A percentile compares a stretch with the other conserved stretches of the same genome.
Conservation (phyloP, 2,797 vertebrate species). For the Calcarius lapponicus region DNA sequence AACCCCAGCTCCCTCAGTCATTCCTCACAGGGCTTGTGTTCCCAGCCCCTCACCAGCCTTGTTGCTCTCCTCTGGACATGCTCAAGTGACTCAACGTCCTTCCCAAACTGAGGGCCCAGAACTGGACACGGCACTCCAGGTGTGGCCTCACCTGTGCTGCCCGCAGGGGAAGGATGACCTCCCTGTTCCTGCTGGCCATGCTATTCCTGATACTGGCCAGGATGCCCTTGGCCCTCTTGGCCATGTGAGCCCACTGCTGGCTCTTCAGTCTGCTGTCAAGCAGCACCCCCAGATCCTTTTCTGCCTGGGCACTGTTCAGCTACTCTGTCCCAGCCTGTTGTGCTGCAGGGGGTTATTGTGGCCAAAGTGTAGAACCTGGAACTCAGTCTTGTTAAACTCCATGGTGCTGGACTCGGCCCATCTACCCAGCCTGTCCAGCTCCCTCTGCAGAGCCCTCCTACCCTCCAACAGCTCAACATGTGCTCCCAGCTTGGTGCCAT, state of each 20-base stretch:
- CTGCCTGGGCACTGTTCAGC: neutral
- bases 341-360: neutral
- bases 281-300: neutral
- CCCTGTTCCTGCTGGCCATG: neutral
- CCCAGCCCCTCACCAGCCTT: neutral
- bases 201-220: neutral
- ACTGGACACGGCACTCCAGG: neutral
- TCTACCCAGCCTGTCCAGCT: neutral
- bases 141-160: neutral
- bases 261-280: accelerated
- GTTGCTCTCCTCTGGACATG: no score
- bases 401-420: accelerated
- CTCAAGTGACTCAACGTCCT: no score
- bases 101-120: neutral
- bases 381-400: neutral
- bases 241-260: no score
- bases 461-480: accelerated
- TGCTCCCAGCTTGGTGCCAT: neutral
- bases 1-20: accelerated
- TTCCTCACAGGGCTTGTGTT: neutral
- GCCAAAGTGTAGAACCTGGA: neutral
- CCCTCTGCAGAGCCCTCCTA: neutral
- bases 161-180: neutral
- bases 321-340: accelerated
- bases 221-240: neutral